Conservation (phyloP, 2,797 vertebrate genomes). For the Spheniscus humboldti region DNA sequence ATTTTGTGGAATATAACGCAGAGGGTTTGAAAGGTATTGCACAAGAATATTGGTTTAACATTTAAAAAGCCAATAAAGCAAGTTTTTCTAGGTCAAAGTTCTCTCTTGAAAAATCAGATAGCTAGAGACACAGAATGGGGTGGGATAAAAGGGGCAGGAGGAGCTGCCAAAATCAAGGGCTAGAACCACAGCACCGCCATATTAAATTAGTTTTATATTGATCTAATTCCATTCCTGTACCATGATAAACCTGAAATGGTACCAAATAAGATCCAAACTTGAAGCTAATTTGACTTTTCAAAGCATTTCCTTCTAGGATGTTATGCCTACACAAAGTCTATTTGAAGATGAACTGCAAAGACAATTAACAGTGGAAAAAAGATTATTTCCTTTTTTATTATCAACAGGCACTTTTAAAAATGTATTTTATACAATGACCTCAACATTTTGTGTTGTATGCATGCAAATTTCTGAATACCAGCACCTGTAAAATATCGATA, state of each 20-base stretch:
- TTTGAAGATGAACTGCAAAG: not conserved
- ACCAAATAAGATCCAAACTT: not conserved
- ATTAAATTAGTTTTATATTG: not conserved
- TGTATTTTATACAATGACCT: not conserved
- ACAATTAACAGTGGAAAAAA: not conserved
- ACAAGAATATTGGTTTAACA: not conserved
- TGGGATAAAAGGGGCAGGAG: not conserved
- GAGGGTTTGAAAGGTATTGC: not conserved
- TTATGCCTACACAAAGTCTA: not conserved
- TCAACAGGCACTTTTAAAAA: rapidly evolving
- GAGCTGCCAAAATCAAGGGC: not conserved
- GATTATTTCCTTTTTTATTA: not conserved
- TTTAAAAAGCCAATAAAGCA: not conserved
- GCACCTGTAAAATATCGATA: not conserved
- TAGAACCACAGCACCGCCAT: not conserved
- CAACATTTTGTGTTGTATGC: not conserved
- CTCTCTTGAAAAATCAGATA: not conserved
- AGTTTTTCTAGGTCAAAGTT: not conserved
- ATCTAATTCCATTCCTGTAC: not conserved
- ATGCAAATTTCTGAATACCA: not conserved
- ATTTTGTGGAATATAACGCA: not conserved
- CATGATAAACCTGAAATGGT: not conserved
- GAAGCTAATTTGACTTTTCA: not conserved
- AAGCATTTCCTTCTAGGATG: not conserved
- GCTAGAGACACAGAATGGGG: not conserved